A percentile compares a stretch with the other conserved stretches of the same genome.
Evolutionary conservation across 2,888 invertebrate genomes (phyloP).

Genomic region (Eurytoma californica): DNA sequence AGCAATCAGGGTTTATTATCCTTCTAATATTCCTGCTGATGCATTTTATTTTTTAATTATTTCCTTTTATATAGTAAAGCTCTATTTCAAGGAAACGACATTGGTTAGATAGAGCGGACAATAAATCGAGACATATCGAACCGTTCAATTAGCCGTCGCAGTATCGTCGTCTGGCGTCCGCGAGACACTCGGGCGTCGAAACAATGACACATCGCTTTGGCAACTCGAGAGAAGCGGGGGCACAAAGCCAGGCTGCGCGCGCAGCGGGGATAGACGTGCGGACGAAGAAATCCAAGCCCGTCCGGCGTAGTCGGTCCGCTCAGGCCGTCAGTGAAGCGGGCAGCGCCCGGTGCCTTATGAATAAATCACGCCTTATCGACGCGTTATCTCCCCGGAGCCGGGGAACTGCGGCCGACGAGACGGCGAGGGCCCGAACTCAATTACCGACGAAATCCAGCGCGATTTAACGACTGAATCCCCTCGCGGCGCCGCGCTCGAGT

Average conservation of each 20-base stretch:
- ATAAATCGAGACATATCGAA: no score
- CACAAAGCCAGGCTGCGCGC: not conserved
- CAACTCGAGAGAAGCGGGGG: conserved; percentile 29
- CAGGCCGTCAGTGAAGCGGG: not conserved
- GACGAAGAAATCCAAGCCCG: conserved; percentile 15
- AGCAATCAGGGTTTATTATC: no score
- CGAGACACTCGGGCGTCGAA: not conserved
- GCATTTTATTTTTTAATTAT: no score
- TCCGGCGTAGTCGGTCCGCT: not conserved
- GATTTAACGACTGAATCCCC: conserved; percentile 38
- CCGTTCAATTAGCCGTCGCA: no score
- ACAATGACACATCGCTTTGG: not conserved
- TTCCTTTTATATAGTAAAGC: no score
- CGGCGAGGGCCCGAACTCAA: conserved; percentile 25
- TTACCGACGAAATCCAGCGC: conserved; percentile 33
- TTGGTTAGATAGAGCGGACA: no score
- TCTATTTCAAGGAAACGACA: no score
- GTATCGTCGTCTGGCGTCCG: no score
- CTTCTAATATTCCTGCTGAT: no score
- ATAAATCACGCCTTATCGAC: conserved; percentile 51
- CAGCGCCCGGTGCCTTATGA: conserved; percentile 30
- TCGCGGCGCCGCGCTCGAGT: not conserved
- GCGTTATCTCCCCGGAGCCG: conserved; percentile 21
- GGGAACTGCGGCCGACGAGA: not conserved
- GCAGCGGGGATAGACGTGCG: not conserved